A percentile compares a stretch with the other conserved stretches of the same genome.
These are phyloP conservation scores for Fragum fragum DNA, from an alignment of 2,888 invertebrate species.

Conservation along the genomic window DNA sequence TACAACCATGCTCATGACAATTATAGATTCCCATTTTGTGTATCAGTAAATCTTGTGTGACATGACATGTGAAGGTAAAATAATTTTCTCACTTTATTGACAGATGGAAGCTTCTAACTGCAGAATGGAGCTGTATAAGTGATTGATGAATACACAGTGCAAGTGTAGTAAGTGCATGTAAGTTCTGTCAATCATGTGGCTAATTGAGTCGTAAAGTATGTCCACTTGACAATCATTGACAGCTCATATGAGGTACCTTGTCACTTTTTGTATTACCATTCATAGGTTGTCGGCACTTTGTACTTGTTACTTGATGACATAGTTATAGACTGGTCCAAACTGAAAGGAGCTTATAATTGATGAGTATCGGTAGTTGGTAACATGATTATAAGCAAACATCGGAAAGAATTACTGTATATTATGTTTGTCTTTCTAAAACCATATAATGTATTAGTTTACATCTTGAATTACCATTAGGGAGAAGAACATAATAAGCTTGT, in stretches of 20 bases:
- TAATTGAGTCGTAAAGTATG: slow-evolving; percentile 37
- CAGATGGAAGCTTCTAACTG: not conserved
- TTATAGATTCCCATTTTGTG: not conserved
- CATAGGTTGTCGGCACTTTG: slow-evolving; percentile 24
- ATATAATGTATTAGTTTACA: too few relatives aligned
- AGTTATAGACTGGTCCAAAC: too few relatives aligned
- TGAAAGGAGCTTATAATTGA: too few relatives aligned
- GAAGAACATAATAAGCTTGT: too few relatives aligned
- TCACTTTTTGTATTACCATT: slow-evolving; percentile 26
- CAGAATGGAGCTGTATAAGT: not conserved
- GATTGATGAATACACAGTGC: slow-evolving; percentile 32
- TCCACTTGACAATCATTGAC: slow-evolving; percentile 30
- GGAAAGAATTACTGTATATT: too few relatives aligned
- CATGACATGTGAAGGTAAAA: slow-evolving; percentile 21
- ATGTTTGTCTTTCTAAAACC: too few relatives aligned
- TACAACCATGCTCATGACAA: not conserved
- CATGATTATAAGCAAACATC: too few relatives aligned
- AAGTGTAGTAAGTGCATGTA: slow-evolving; percentile 23
- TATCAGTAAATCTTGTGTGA: slow-evolving; percentile 23
- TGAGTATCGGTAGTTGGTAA: too few relatives aligned
- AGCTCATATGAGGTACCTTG: slow-evolving; percentile 20
- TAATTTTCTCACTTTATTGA: slow-evolving; percentile 19
- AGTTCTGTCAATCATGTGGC: slow-evolving; percentile 29
- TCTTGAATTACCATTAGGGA: too few relatives aligned
- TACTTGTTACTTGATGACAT: too few relatives aligned